Evolutionary conservation across 1,140 invertebrate species (phyloP).

Genomic region (Rhopalosiphum padi): DNA sequence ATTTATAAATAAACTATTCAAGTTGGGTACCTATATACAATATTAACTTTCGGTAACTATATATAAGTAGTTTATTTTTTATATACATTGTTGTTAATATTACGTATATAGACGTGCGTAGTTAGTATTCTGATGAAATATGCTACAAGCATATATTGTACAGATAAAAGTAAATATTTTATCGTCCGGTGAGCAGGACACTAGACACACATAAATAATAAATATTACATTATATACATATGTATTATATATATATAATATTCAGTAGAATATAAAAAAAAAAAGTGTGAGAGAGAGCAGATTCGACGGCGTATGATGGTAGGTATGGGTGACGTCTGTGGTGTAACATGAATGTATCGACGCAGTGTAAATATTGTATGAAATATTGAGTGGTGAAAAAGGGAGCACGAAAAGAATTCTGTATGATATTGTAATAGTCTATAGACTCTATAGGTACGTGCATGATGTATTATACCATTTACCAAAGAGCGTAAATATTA

Average conservation of each 20-base stretch:
- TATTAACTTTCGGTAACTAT: neutral
- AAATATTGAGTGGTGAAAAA: neutral
- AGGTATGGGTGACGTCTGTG: neutral
- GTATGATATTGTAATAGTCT: neutral
- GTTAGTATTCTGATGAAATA: slow-evolving; percentile 10
- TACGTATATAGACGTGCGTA: neutral
- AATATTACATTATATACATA: neutral
- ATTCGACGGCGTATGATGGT: neutral
- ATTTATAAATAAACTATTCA: neutral
- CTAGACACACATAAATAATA: slow-evolving; percentile 1
- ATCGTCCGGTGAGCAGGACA: neutral
- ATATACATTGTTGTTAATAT: neutral
- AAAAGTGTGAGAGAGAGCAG: neutral
- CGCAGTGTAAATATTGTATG: slow-evolving; percentile 7
- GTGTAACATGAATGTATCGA: neutral
- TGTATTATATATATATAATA: too few relatives aligned
- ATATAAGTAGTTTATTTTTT: neutral
- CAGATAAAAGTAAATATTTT: slow-evolving; percentile 18
- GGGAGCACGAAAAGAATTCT: neutral
- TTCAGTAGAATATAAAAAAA: neutral
- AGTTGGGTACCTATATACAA: slow-evolving; percentile 3
- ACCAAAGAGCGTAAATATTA: neutral
- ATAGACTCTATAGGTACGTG: neutral
- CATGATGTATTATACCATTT: neutral
- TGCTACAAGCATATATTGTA: neutral